These are phyloP conservation scores for Drosophila quinaria DNA, from an alignment of 2,888 invertebrate genomes.

Conservation along the genomic window DNA sequence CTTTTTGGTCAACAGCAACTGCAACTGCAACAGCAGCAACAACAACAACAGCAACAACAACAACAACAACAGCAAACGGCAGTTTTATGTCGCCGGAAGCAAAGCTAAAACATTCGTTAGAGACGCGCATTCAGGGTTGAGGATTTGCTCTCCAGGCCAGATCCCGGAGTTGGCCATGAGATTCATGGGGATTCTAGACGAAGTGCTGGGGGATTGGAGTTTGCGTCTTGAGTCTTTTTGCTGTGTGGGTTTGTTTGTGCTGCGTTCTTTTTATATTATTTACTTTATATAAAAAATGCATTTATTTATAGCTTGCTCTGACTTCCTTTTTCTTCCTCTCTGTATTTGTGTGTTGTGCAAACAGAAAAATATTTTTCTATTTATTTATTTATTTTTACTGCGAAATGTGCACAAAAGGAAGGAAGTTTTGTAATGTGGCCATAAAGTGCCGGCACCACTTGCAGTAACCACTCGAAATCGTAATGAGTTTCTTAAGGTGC, in stretches of 20 bases:
- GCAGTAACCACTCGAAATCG: conserved; percentile 39
- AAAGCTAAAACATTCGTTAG: conserved; percentile 72
- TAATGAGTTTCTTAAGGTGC: conserved; percentile 37
- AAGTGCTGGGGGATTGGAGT: conserved; percentile 2
- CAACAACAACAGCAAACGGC: conserved; percentile 62
- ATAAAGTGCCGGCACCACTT: conserved; percentile 46
- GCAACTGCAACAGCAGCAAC: conserved; percentile 32
- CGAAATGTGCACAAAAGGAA: conserved; percentile 37
- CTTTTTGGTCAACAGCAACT: conserved; percentile 60
- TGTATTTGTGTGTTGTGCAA: conserved; percentile 37
- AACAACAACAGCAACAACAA: conserved; percentile 11
- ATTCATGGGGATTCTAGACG: neutral
- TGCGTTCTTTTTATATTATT: conserved; percentile 17
- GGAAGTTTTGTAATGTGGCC: conserved; percentile 50
- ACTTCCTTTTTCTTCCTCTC: conserved; percentile 51
- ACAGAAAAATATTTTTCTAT: conserved; percentile 58
- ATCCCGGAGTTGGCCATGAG: conserved; percentile 41
- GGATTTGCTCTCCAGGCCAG: conserved; percentile 25
- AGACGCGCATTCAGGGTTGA: conserved; percentile 56
- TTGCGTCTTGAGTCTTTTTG: conserved; percentile 19
- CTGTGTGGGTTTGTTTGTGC: conserved; percentile 37
- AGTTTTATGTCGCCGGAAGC: conserved; percentile 81
- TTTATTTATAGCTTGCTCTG: conserved; percentile 70
- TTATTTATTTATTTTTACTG: conserved; percentile 53
- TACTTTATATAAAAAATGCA: conserved; percentile 57